Base-by-base conservation (phyloP, 2,888 invertebrate species). In the Mesopsocus fuscifrons region DNA sequence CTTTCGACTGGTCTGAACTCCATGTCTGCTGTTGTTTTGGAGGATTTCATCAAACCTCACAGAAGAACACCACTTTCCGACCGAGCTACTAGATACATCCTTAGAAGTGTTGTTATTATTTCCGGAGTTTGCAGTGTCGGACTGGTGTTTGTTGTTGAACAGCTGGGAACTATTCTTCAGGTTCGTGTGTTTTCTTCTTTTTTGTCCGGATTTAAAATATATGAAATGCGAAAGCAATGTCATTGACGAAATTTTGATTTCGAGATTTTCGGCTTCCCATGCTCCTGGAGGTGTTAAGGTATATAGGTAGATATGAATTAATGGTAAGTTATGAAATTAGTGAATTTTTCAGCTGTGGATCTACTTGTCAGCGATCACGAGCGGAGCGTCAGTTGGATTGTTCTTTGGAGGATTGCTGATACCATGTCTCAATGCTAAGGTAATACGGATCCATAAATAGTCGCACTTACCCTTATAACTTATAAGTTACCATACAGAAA, bases 1-100 rank as follows among this genome's bases (percentile, higher is more conserved):
- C 63, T 83, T 17, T 82, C 81, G 3, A 81, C 81, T 1, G 81
- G 80, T 1, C 59, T 82, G 22, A 83, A 83, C 54, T 77, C 80
- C 1, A 69, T 82, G 62, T 73, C 81, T 1, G 80, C 81, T 1
- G 76, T 81, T 1, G 68, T 78, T 3, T 57, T 80, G 13, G 76
- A 80, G 56, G 82, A 82, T 53, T 72, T 80, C 46, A 66, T 77
- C 41, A 72, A 72, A 53, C 65, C 69, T 0, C 69, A 67, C 44
- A 59, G 61, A 16, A 61, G 59, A 43, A 59, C 58, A 41, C 62
- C 67, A 11, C 59, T 78, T 23, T 65, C 62, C 13, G 71, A 74
- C 43, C 59, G 57, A 30, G 64, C 64, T 46, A 72, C 74, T 0
- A 71, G 75, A 2, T 71, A 73, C 61, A 59, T 81, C 8, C 73